A percentile compares a stretch with the other conserved stretches of the same genome.
Evolutionary conservation across 2,113 vertebrate species (phyloP).

Genomic region (Stegostoma tigrinum): DNA sequence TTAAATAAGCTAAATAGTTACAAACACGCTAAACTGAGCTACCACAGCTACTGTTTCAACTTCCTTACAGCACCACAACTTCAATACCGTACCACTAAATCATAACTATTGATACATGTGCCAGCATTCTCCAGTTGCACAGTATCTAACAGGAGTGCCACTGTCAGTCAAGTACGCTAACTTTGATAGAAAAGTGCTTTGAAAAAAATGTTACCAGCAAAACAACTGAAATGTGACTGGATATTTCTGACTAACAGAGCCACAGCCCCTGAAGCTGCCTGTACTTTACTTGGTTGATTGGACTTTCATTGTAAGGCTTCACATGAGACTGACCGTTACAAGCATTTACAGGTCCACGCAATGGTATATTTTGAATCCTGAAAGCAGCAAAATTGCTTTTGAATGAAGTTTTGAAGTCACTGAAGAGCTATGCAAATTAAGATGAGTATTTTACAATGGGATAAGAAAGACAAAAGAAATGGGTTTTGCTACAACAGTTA

Average conservation of each 20-base stretch:
- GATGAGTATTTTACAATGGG: background rate
- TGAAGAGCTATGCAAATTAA: background rate
- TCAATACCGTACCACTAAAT: constrained; percentile 26
- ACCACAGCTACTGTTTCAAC: constrained; percentile 13
- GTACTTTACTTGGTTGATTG: background rate
- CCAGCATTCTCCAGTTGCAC: constrained; percentile 16
- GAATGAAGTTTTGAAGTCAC: background rate
- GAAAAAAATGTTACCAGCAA: constrained; percentile 32
- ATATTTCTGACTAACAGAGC: background rate
- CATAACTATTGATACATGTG: constrained; percentile 19
- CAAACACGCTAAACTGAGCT: constrained; percentile 23
- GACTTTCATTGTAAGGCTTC: background rate
- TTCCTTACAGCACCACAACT: constrained; percentile 24
- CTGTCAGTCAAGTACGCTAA: background rate
- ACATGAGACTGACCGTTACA: background rate
- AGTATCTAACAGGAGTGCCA: constrained; percentile 6
- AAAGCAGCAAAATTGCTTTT: background rate
- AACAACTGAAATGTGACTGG: constrained; percentile 19
- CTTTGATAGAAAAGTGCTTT: constrained; percentile 5
- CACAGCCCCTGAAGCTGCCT: background rate
- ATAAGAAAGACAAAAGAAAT: background rate
- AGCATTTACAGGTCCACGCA: background rate
- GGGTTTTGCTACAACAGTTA: background rate
- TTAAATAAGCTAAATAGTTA: constrained; percentile 7
- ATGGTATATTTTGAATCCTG: background rate